phyloP scores from a whole-genome alignment of 2,888 invertebrate species.

The Rhamnusium bicolor region DNA sequence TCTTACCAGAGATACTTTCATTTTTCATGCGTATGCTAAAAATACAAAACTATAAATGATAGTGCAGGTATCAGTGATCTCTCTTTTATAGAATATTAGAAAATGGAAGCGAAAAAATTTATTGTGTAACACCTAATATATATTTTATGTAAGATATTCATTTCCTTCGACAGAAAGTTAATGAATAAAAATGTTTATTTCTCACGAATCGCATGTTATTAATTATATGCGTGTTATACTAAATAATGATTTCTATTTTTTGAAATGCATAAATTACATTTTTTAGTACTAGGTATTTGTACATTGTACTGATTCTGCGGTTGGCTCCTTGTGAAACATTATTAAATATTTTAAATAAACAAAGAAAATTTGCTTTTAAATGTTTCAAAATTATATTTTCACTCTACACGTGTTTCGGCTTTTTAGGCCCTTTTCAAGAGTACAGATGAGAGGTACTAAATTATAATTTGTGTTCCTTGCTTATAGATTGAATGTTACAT shows the following conservation, averaged over 20 bases:
- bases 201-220: not conserved
- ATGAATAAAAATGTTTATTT: not conserved
- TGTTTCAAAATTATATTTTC: no score
- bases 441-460: no score
- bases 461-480: no score
- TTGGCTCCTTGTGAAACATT: no score
- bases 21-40: not conserved
- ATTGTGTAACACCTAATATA: conserved; percentile 10
- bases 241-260: not conserved
- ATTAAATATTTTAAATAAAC: no score
- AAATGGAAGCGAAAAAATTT: conserved; percentile 17
- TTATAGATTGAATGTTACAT: no score
- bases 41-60: conserved; percentile 10
- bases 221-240: not conserved
- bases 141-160: not conserved
- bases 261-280: not conserved
- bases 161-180: not conserved
- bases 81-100: conserved; percentile 31
- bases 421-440: no score
- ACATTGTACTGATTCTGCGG: no score
- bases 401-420: no score
- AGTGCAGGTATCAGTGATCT: not conserved
- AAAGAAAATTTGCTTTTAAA: no score
- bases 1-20: conserved; percentile 21
- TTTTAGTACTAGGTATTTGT: no score